These are phyloP conservation scores for Apocheima hispidaria DNA, from an alignment of 2,888 invertebrate genomes.

Conservation along the genomic window DNA sequence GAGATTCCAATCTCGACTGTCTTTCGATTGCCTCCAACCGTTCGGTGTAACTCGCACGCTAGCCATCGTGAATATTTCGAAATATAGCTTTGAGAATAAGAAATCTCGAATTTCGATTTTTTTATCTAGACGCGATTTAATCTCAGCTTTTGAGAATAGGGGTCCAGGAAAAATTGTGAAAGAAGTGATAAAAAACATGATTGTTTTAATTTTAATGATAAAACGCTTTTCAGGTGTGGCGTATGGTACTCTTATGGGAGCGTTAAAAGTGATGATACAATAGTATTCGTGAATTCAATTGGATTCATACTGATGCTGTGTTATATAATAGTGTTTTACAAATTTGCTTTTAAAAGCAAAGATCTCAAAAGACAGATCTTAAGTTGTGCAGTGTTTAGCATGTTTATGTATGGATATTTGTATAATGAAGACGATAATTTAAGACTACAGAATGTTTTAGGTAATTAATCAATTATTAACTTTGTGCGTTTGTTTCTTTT, in stretches of 20 bases:
- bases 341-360: constrained; percentile 90
- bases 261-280: constrained; percentile 89
- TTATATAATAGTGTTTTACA: constrained; percentile 90
- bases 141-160: too few relatives aligned
- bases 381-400: constrained; percentile 80
- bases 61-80: too few relatives aligned
- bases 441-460: constrained; percentile 87
- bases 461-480: too few relatives aligned
- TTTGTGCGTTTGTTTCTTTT: too few relatives aligned
- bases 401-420: constrained; percentile 86
- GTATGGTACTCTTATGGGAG: constrained; percentile 94
- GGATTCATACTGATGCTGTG: constrained; percentile 90
- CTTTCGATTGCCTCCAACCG: too few relatives aligned
- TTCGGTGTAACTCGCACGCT: too few relatives aligned
- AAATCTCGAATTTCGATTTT: too few relatives aligned
- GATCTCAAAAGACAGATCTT: constrained; percentile 87
- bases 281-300: constrained; percentile 91
- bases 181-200: too few relatives aligned
- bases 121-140: too few relatives aligned
- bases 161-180: too few relatives aligned
- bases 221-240: constrained; percentile 86
- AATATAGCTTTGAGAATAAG: too few relatives aligned
- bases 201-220: background rate
- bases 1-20: too few relatives aligned
- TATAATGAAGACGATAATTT: constrained; percentile 82